Percentiles rank a stretch among this genome's conserved stretches.
Conservation (phyloP, 2,888 invertebrate species). For the Chrysolina haemoptera region DNA sequence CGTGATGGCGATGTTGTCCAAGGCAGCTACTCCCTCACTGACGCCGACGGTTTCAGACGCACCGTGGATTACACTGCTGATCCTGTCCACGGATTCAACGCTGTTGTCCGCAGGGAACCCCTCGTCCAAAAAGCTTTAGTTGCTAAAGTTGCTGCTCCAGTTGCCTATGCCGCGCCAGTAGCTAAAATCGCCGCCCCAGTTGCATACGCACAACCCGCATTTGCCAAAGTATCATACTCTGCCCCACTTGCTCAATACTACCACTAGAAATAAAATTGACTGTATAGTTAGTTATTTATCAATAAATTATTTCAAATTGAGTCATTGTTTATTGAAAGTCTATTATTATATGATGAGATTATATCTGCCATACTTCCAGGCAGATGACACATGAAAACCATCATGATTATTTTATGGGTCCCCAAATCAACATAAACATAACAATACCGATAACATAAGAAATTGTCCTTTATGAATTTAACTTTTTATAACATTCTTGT, state of each 20-base stretch:
- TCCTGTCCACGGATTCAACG: constrained; percentile 73
- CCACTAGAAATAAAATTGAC: constrained; percentile 28
- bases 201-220: constrained; percentile 46
- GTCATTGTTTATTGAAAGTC: neutral
- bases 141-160: constrained; percentile 35
- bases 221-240: constrained; percentile 41
- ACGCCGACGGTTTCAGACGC: constrained; percentile 77
- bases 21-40: constrained; percentile 64
- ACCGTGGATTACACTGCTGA: constrained; percentile 76
- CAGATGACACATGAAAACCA: no score
- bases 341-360: no score
- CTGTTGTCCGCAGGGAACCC: constrained; percentile 73
- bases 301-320: constrained; percentile 24
- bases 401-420: no score
- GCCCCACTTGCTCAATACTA: constrained; percentile 38
- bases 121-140: constrained; percentile 52
- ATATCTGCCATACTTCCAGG: no score
- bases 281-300: constrained; percentile 35
- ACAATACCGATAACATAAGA: no score
- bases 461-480: no score
- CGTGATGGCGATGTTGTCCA: constrained; percentile 75
- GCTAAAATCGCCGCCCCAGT: constrained; percentile 39
- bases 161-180: constrained; percentile 36
- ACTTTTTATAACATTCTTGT: no score
- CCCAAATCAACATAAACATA: no score